These are phyloP conservation scores for Boloria selene DNA, from an alignment of 2,888 invertebrate species.

Conservation along the genomic window DNA sequence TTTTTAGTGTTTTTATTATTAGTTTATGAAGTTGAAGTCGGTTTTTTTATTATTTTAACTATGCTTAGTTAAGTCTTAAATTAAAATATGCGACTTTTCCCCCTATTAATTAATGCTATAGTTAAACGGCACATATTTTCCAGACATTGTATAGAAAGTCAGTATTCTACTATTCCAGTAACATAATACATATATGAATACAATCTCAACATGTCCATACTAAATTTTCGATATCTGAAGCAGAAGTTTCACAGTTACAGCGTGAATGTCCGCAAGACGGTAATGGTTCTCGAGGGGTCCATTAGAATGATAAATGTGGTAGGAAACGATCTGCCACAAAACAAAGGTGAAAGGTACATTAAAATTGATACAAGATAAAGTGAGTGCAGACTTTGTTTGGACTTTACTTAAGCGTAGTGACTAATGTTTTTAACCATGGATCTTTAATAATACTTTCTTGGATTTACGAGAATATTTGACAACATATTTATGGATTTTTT, in stretches of 20 bases:
- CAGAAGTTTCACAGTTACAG: conserved; percentile 16
- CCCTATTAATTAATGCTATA: neutral
- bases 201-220: conserved; percentile 6
- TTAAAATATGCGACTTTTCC: too few relatives aligned
- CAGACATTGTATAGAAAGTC: too few relatives aligned
- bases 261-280: conserved; percentile 28
- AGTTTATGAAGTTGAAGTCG: too few relatives aligned
- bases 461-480: too few relatives aligned
- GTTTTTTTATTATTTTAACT: too few relatives aligned
- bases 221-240: conserved; percentile 21
- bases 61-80: too few relatives aligned
- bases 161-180: too few relatives aligned
- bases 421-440: neutral
- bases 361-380: conserved; percentile 18
- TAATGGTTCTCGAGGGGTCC: conserved; percentile 28
- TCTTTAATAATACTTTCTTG: neutral
- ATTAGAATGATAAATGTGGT: conserved; percentile 36
- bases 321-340: conserved; percentile 31
- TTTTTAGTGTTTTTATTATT: too few relatives aligned
- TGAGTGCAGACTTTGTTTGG: neutral
- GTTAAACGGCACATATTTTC: neutral
- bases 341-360: conserved; percentile 25
- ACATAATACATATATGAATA: neutral
- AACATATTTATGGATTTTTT: too few relatives aligned
- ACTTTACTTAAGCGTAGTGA: neutral